Percentiles rank a stretch among this genome's conserved stretches.
phyloP scores from a whole-genome alignment of 2,888 invertebrate species.

The Andricus curvator region DNA sequence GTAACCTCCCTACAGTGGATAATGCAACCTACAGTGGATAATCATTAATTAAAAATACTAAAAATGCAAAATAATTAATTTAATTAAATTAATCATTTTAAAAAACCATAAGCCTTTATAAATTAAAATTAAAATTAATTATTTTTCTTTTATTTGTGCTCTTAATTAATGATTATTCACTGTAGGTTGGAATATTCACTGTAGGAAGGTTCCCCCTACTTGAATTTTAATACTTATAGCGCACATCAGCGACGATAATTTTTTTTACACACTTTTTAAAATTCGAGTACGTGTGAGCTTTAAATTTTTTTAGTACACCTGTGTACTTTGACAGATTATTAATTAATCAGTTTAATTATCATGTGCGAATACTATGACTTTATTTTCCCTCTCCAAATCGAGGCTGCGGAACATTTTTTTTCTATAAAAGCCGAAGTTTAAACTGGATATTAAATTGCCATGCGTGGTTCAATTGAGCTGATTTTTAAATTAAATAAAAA shows the following conservation, averaged over 20 bases:
- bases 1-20: too few relatives aligned
- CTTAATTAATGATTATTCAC: too few relatives aligned
- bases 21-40: too few relatives aligned
- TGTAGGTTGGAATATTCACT: too few relatives aligned
- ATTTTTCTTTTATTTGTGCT: too few relatives aligned
- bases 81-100: too few relatives aligned
- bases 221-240: constrained; percentile 20
- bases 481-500: not conserved
- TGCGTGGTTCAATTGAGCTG: not conserved
- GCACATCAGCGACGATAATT: not conserved
- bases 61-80: too few relatives aligned
- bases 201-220: too few relatives aligned
- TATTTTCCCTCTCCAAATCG: not conserved
- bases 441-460: constrained; percentile 10
- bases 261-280: not conserved
- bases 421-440: constrained; percentile 10
- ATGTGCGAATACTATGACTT: constrained; percentile 21
- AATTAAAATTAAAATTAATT: too few relatives aligned
- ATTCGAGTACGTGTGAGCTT: not conserved
- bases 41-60: too few relatives aligned
- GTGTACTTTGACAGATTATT: not conserved
- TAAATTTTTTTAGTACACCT: not conserved
- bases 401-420: constrained; percentile 5
- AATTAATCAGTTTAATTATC: constrained; percentile 32
- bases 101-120: too few relatives aligned